Evolutionary conservation across 2,113 vertebrate genomes (phyloP).

Genomic region (Percina caprodes): DNA sequence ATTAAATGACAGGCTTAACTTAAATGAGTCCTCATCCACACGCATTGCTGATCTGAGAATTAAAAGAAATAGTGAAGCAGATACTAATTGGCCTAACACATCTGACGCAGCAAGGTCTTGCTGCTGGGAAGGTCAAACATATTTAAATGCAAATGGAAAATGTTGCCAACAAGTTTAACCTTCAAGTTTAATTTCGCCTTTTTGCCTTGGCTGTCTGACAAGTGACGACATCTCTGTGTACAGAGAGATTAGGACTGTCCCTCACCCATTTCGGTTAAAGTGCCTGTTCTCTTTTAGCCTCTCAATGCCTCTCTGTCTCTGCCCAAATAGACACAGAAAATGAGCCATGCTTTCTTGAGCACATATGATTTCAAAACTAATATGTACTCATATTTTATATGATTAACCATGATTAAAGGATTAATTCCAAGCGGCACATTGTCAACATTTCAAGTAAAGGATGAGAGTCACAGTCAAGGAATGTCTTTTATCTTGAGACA

Average conservation of each 20-base stretch:
- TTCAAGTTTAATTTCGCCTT: constrained; percentile 63
- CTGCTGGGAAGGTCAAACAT: constrained; percentile 69
- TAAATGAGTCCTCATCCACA: constrained; percentile 51
- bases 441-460: constrained; percentile 3
- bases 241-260: constrained; percentile 55
- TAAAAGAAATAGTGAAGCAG: constrained; percentile 69
- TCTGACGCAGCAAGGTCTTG: constrained; percentile 48
- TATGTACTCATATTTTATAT: not conserved
- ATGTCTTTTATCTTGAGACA: not conserved
- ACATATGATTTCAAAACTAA: constrained; percentile 2
- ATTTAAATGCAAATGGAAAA: constrained; percentile 82
- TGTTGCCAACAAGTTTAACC: constrained; percentile 48
- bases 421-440: not conserved
- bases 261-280: constrained; percentile 18
- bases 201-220: constrained; percentile 36
- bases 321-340: constrained; percentile 16
- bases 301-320: constrained; percentile 9
- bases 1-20: constrained; percentile 63
- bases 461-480: not conserved
- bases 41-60: constrained; percentile 59
- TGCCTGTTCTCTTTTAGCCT: constrained; percentile 5
- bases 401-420: constrained; percentile 4
- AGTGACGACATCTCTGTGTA: constrained; percentile 50
- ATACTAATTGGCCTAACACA: constrained; percentile 73
- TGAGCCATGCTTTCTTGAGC: constrained; percentile 1